Evolutionary conservation across 2,113 vertebrate genomes (phyloP).

Genomic region (Phoenicopterus ruber): DNA sequence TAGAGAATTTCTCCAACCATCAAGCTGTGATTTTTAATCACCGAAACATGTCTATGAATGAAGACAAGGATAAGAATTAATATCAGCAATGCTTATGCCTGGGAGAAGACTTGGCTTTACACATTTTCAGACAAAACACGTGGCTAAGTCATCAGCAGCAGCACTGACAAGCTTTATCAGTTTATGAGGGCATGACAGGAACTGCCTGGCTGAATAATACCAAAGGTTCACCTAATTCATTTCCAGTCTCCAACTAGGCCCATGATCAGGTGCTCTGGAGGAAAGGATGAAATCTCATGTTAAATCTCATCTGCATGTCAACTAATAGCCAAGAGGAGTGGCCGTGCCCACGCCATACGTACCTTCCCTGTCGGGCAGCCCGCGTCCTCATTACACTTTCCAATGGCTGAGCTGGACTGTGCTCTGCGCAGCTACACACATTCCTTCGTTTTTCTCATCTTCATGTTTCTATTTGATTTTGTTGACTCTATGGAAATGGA

Average conservation of each 20-base stretch:
- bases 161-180: neutral
- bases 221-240: neutral
- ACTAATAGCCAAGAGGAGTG: neutral
- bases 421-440: neutral
- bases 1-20: neutral
- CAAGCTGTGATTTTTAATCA: neutral
- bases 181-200: neutral
- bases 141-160: neutral
- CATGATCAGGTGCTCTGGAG: neutral
- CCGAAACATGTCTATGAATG: neutral
- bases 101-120: neutral
- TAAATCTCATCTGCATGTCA: fast-evolving
- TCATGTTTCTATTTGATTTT: constrained; percentile 15
- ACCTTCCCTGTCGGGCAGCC: neutral
- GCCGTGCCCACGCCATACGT: neutral
- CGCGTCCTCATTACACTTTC: neutral
- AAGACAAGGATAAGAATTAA: neutral
- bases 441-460: neutral
- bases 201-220: neutral
- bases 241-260: neutral
- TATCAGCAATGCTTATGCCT: neutral
- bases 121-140: neutral
- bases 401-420: neutral
- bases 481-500: neutral
- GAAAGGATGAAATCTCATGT: neutral